Evolutionary conservation across 2,888 invertebrate species (phyloP), one percentile per base, ranked within the genome.

Genomic region (Apoderus coryli): DNA sequence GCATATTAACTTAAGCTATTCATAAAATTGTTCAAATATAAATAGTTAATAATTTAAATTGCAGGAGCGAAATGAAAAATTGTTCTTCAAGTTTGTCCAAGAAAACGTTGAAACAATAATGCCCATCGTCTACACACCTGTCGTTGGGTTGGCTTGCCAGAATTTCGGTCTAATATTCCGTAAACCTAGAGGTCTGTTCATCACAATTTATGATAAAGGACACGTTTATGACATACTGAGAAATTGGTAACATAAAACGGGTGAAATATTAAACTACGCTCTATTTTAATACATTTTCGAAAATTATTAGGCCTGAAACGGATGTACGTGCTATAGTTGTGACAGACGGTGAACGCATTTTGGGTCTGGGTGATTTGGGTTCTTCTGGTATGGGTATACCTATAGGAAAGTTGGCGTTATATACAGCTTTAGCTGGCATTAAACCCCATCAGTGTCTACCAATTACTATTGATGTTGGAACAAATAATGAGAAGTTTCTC

Each of bases 301-400:
- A 33, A 25, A 29, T 31, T 57, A 54, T 35, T 52, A 76, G 81
- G 81, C 84, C 85, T 0, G 85, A 86, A 61, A 74, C 77, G 22
- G 76, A 82, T 50, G 85, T 86, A 3, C 72, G 80, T 34, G 86
- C 81, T 7, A 76, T 86, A 49, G 86, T 86, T 29, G 90, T 96
- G 29, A 98, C 96, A 1, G 96, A 96, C 49, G 96, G 96, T 16
- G 95, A 98, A 56, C 71, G 96, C 31, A 96, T 98, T 53, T 67
- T 98, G 42, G 96, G 96, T 42, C 68, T 96, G 22, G 96, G 96
- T 4, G 96, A 96, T 57, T 69, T 96, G 28, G 96, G 96, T 1
- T 89, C 90, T 2, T 85, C 85, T 49, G 96, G 96, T 13, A 92
- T 92, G 92, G 96, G 96, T 34, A 96, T 98, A 46, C 95, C 96